phyloP scores from a whole-genome alignment of 2,888 invertebrate genomes.

The Archips crataeganus region DNA sequence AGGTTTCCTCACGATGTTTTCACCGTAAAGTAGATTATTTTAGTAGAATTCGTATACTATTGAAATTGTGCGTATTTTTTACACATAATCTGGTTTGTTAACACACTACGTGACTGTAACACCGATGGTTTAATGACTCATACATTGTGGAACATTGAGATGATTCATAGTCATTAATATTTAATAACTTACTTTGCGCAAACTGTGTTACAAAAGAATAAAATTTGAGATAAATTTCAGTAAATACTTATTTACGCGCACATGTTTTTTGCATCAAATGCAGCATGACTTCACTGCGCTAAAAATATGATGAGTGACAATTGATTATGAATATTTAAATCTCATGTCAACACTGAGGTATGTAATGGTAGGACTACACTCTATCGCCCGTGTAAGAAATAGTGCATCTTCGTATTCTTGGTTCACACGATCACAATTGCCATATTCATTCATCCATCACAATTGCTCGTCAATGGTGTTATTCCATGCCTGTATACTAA shows the following conservation, averaged over 20 bases:
- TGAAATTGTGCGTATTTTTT: neutral
- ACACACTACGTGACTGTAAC: constrained; percentile 9
- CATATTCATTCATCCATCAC: too few relatives aligned
- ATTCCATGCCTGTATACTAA: too few relatives aligned
- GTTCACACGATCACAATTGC: too few relatives aligned
- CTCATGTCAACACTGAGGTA: constrained; percentile 2
- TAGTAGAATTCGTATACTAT: too few relatives aligned
- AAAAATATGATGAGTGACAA: constrained; percentile 14
- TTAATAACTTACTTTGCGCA: constrained; percentile 13
- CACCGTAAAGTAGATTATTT: too few relatives aligned
- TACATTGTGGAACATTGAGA: constrained; percentile 12
- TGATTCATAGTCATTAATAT: constrained; percentile 22
- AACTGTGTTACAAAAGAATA: constrained; percentile 8
- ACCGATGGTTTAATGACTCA: constrained; percentile 5
- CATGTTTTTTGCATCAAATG: neutral
- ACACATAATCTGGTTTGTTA: neutral
- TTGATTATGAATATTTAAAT: constrained; percentile 11
- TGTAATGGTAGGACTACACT: too few relatives aligned
- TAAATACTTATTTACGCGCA: constrained; percentile 18
- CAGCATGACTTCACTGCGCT: neutral
- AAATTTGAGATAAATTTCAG: constrained; percentile 6
- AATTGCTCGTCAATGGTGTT: too few relatives aligned
- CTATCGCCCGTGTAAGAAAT: too few relatives aligned
- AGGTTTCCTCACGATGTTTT: too few relatives aligned
- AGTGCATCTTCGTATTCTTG: too few relatives aligned